phyloP scores from a whole-genome alignment of 2,888 invertebrate genomes.

The Leucoma salicis region DNA sequence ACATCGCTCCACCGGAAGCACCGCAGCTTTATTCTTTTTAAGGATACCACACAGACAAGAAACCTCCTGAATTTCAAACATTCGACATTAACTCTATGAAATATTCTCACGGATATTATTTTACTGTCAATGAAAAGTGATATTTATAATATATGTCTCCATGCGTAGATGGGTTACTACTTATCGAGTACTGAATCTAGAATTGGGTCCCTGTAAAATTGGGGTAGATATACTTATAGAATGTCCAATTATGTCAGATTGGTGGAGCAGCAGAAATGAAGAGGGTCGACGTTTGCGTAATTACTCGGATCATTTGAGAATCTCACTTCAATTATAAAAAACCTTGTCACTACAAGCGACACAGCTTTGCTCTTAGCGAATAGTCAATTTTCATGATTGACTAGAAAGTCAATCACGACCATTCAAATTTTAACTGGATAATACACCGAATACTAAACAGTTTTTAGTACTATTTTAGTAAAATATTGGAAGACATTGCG shows the following conservation, averaged over 20 bases:
- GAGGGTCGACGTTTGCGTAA: conserved; percentile 79
- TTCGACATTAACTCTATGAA: not conserved
- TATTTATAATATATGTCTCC: not conserved
- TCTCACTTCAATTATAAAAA: conserved; percentile 72
- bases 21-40: conserved; percentile 56
- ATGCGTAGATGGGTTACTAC: conserved; percentile 12
- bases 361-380: conserved; percentile 45
- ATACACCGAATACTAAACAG: too few relatives aligned
- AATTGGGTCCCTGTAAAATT: conserved; percentile 44
- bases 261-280: conserved; percentile 64
- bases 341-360: conserved; percentile 65
- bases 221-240: conserved; percentile 43
- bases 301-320: conserved; percentile 79
- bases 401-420: conserved; percentile 40
- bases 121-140: not conserved
- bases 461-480: too few relatives aligned
- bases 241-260: conserved; percentile 61
- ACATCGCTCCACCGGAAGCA: conserved; percentile 44
- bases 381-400: conserved; percentile 49
- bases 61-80: conserved; percentile 42
- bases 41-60: conserved; percentile 42
- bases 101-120: not conserved
- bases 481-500: too few relatives aligned
- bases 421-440: conserved; percentile 20
- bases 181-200: conserved; percentile 27